Evolutionary conservation across 23 tunicate species (phyloP), one percentile per base, ranked within the genome.

Genomic region (Styela clava): DNA sequence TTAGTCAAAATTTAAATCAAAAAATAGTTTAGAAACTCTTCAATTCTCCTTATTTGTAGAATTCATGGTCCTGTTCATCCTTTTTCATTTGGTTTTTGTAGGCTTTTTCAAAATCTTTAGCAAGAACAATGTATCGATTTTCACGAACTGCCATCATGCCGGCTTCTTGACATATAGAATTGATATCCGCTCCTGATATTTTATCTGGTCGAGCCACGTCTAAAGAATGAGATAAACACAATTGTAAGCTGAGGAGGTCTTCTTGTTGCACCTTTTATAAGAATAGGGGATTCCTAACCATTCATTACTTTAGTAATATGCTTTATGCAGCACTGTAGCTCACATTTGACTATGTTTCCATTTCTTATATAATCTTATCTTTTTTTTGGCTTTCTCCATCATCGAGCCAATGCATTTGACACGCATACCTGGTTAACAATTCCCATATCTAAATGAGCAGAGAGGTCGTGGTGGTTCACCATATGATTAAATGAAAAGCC

Each of bases 11-110:
- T n/a, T n/a, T n/a, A n/a, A n/a, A n/a, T n/a, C n/a, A 44, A 44
- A 44, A 44, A 44, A 44, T 44, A 44, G 56, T 44, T 12, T 44
- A n/a, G n/a, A n/a, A n/a, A n/a, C n/a, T n/a, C n/a, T n/a, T n/a
- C n/a, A n/a, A n/a, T n/a, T 65, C 16, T 65, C 19, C 25, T 87
- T 78, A 95, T 69, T 95, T 90, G 84, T 95, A 95, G 73, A 95
- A 95, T 21, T 95, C 99, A 84, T 91, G 95, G 9, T 95, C 99
- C 52, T 79, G 95, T 74, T 95, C 95, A 61, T 95, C 99, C 61
- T 95, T 95, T 83, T 95, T 95, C 95, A 95, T 90, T 62, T 95
- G 99, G 62, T 94, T 95, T 72, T 95, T 95, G 92, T 95, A 95
- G 12, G 99, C 99, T 83, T 95, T 95, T 61, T 95, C 99, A 37